phyloP scores from a whole-genome alignment of 2,888 invertebrate genomes.

The Drosophila pseudotakahashii region DNA sequence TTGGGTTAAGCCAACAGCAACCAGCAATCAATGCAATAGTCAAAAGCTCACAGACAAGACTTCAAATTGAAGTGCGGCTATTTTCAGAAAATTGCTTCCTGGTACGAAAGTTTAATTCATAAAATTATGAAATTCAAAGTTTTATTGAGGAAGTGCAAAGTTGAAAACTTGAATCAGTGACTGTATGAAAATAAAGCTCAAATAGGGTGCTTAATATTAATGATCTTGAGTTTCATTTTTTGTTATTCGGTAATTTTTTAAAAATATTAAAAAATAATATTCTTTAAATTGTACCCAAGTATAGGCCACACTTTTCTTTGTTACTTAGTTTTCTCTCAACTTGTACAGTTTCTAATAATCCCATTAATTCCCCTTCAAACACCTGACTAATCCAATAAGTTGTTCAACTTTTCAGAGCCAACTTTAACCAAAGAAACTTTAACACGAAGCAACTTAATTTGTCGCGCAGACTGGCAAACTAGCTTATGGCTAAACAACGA shows the following conservation, averaged over 20 bases:
- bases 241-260: not conserved
- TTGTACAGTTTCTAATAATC: conserved; percentile 7
- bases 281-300: not conserved
- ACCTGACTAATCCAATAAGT: conserved; percentile 40
- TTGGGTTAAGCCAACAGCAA: conserved; percentile 76
- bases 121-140: conserved; percentile 18
- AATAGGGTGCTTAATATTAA: not conserved
- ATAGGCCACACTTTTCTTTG: not conserved
- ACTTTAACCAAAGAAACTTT: conserved; percentile 27
- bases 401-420: conserved; percentile 10
- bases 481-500: conserved; percentile 31
- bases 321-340: not conserved
- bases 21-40: conserved; percentile 68
- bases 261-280: too few relatives aligned
- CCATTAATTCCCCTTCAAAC: conserved; percentile 22
- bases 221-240: not conserved
- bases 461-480: conserved; percentile 24
- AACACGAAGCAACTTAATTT: conserved; percentile 33
- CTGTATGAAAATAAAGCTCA: not conserved
- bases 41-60: conserved; percentile 24
- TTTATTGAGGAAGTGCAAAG: conserved; percentile 15
- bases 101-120: conserved; percentile 12
- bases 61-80: conserved; percentile 13
- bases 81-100: conserved; percentile 27
- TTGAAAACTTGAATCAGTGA: not conserved